Base-by-base conservation (phyloP, 2,797 vertebrate genomes). In the Diplodus sargus region DNA sequence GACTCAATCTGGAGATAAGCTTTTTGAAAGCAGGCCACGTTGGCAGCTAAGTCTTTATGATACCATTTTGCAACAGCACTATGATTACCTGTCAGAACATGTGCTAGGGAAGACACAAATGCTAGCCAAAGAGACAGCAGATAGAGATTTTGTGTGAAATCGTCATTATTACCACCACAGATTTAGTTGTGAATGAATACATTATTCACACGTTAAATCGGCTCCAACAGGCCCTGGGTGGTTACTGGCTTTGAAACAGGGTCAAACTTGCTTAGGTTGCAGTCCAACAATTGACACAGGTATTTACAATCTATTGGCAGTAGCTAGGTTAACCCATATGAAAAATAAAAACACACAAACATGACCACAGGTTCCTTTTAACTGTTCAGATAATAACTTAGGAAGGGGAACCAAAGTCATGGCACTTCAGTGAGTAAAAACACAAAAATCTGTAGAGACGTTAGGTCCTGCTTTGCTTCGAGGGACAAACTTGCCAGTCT, bases 361-460 rank as follows among this genome's bases (percentile, higher is more conserved):
- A 81, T 73, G 54, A 68, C 66, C 56, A 34, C 13, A 49, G 75
- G 80, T 72, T 85, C 74, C 74, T 6, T 56, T 67, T 69, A 25
- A 61, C 54, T 58, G 71, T 17, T 67, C 42, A 76, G 56, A 87
- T 51, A 69, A 69, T 74, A 70, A 85, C 49, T 78, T 76, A 79
- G 60, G 66, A 58, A 59, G 25, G 45, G 73, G 65, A 85, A 87
- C 61, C 72, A 76, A 74, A 73, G 70, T 65, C 73, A 84, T 87
- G 88, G 90, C 89, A 93, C 91, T 86, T 86, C 6, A 84, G 78
- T 76, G 83, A 84, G 74, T 74, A 48, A 66, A 34, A 78, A 90
- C 49, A 78, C n/a, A 78, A 73, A 59, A 59, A 66, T 52, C 20
- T 25, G 47, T 52, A 59, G 57, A 81, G 74, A 39, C 39, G 3